A percentile compares a stretch with the other conserved stretches of the same genome.
Conservation (phyloP, 2,797 vertebrate species). For the Pangasius larnaudii region DNA sequence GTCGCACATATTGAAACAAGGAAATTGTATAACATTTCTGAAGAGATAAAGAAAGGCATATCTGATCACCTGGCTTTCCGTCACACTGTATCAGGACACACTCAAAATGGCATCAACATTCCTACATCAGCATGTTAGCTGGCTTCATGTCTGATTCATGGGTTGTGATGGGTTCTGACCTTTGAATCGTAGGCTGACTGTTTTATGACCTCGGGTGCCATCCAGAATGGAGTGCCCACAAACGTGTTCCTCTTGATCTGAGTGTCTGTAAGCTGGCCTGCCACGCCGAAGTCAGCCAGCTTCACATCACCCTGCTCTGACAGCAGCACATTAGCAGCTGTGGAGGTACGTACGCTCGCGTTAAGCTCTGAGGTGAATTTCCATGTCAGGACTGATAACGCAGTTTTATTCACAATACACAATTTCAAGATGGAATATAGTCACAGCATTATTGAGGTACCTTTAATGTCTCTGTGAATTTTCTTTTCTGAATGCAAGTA, state of each 20-base stretch:
- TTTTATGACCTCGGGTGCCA: slow-evolving; percentile 98
- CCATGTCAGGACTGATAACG: not conserved
- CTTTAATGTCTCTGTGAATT: slow-evolving; percentile 99
- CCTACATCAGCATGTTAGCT: not conserved
- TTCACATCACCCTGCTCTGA: slow-evolving; percentile 98
- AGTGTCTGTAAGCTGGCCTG: slow-evolving; percentile 94
- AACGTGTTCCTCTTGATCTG: slow-evolving; percentile 99
- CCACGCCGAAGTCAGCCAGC: slow-evolving; percentile 96
- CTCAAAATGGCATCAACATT: not conserved
- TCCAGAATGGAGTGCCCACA: slow-evolving; percentile 98
- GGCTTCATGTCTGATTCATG: not conserved
- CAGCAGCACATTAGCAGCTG: slow-evolving; percentile 88
- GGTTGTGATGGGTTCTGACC: slow-evolving; percentile 72
- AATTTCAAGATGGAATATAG: not conserved
- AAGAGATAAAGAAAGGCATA: slow-evolving; percentile 4
- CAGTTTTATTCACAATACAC: not conserved
- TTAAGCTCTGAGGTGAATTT: not conserved
- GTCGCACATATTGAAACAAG: not conserved
- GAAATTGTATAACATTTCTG: not conserved
- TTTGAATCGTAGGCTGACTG: slow-evolving; percentile 97
- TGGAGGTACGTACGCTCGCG: not conserved
- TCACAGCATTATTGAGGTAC: slow-evolving; percentile 65
- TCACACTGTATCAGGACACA: not conserved
- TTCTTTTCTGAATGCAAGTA: slow-evolving; percentile 99
- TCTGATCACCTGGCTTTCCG: not conserved